Conservation (phyloP, 92 coral and sea anemone species). For the Siderastrea radians region DNA sequence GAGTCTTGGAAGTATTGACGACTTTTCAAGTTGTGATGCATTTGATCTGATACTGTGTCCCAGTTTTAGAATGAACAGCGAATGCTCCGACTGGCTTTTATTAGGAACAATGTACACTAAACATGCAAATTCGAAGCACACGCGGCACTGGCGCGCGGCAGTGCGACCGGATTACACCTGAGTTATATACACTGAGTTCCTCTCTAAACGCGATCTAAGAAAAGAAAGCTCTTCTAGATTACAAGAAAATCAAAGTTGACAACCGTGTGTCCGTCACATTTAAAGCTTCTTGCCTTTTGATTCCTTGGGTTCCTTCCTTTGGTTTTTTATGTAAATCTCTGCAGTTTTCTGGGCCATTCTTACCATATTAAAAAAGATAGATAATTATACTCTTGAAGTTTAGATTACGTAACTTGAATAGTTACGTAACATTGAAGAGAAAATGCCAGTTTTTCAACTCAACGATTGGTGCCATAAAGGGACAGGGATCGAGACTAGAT, state of each 20-base stretch:
- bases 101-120: conserved; percentile 87
- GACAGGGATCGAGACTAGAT: too few species aligned
- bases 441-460: too few species aligned
- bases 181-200: neutral
- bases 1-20: conserved; percentile 11
- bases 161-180: conserved; percentile 43
- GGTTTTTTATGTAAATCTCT: too few species aligned
- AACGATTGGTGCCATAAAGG: too few species aligned
- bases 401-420: too few species aligned
- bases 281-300: neutral
- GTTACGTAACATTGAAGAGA: too few species aligned
- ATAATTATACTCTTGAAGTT: too few species aligned
- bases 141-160: conserved; percentile 87
- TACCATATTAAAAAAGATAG: too few species aligned
- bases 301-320: neutral
- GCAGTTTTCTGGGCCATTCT: too few species aligned
- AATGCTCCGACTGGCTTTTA: conserved; percentile 67
- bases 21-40: conserved; percentile 56
- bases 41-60: conserved; percentile 87
- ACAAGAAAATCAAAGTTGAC: neutral
- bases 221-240: neutral
- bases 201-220: too few species aligned
- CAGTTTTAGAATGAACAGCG: conserved; percentile 35
- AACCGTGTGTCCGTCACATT: neutral
- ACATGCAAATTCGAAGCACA: conserved; percentile 53